Percentiles rank a stretch among this genome's conserved stretches.
These are phyloP conservation scores for Podarcis raffonei DNA, from an alignment of 2,113 vertebrate genomes.

Conservation along the genomic window DNA sequence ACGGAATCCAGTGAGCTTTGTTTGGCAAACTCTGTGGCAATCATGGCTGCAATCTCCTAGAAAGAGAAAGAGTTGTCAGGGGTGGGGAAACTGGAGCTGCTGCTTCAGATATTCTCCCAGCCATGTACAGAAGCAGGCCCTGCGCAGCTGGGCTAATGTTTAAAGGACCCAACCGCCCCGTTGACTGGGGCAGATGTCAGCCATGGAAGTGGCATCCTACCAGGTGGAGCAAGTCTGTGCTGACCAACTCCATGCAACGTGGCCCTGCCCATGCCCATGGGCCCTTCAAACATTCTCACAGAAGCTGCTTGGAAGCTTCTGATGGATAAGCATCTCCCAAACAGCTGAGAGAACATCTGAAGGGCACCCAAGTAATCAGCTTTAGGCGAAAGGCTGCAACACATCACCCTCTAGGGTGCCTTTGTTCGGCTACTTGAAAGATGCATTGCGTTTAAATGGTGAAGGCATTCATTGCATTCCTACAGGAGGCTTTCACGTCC, in stretches of 20 bases:
- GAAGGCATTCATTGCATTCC: not conserved
- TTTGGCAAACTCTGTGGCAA: constrained; percentile 94
- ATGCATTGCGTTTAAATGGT: not conserved
- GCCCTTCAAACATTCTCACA: not conserved
- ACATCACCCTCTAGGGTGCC: not conserved
- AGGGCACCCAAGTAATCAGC: not conserved
- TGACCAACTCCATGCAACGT: not conserved
- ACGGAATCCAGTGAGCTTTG: constrained; percentile 89
- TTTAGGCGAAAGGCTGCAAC: not conserved
- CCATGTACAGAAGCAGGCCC: not conserved
- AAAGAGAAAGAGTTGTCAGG: not conserved
- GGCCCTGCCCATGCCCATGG: not conserved
- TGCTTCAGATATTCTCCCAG: not conserved
- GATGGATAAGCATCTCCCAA: not conserved
- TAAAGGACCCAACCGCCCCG: not conserved
- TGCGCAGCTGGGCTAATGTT: not conserved
- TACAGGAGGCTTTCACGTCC: not conserved
- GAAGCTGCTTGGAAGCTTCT: not conserved
- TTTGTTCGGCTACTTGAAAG: not conserved
- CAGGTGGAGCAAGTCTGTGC: not conserved
- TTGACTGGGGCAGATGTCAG: not conserved
- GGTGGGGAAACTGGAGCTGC: not conserved
- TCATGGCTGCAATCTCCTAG: constrained; percentile 97
- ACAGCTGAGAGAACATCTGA: not conserved
- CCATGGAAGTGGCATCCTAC: not conserved